These are phyloP conservation scores for Heterodera schachtii DNA, from an alignment of 1,140 invertebrate species.

Conservation along the genomic window DNA sequence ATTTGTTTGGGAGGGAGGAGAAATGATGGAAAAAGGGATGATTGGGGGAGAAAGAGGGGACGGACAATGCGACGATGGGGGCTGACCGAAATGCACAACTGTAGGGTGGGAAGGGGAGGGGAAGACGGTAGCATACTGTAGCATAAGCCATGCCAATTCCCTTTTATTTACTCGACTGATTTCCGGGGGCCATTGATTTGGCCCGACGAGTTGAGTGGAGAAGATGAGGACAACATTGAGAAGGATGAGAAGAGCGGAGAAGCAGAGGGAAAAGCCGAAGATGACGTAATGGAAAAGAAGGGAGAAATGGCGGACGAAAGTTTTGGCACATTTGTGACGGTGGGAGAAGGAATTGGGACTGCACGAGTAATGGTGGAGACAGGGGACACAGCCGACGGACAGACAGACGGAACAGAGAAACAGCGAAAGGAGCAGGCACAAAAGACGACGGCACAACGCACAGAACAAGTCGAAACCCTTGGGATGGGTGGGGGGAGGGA, in stretches of 20 bases:
- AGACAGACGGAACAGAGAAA: slow-evolving; percentile 45
- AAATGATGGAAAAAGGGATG: background rate
- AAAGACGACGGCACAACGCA: slow-evolving; percentile 24
- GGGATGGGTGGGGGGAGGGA: background rate
- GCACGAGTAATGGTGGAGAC: slow-evolving; percentile 56
- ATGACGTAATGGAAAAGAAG: slow-evolving; percentile 57
- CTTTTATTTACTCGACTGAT: slow-evolving; percentile 40
- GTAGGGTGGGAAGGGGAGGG: background rate
- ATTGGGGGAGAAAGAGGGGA: slow-evolving; percentile 27
- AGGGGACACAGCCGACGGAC: slow-evolving; percentile 51
- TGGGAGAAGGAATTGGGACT: slow-evolving; percentile 53
- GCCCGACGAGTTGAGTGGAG: slow-evolving; percentile 58
- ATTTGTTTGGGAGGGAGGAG: background rate
- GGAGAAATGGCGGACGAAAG: slow-evolving; percentile 53
- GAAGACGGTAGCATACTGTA: background rate
- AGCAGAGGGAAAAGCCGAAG: slow-evolving; percentile 50
- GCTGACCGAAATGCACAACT: slow-evolving; percentile 38
- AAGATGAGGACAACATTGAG: slow-evolving; percentile 53
- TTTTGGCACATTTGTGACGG: slow-evolving; percentile 55
- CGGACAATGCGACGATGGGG: slow-evolving; percentile 18
- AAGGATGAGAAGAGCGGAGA: slow-evolving; percentile 38
- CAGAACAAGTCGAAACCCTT: slow-evolving; percentile 14
- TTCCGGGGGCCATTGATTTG: slow-evolving; percentile 56
- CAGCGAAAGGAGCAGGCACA: slow-evolving; percentile 39
- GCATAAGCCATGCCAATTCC: background rate